Base-by-base conservation (phyloP, 2,113 vertebrate species). In the Ageneiosus marmoratus region DNA sequence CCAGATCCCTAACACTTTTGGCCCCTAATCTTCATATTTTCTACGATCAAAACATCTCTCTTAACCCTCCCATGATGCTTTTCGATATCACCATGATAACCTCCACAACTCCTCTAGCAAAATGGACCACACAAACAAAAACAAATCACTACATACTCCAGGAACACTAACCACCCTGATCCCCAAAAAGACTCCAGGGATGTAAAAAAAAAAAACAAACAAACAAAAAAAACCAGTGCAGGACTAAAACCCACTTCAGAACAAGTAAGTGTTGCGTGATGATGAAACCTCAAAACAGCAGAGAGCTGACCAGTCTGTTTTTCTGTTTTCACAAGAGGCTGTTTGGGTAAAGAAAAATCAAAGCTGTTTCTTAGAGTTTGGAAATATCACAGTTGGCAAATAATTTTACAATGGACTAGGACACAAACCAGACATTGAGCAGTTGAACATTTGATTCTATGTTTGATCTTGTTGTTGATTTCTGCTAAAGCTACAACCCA, bases 51-150 rank as follows among this genome's bases (percentile, higher is more conserved):
- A 53, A 37, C 48, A 67, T 32, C 34, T 79, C 20, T 74, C 44
- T n/a, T 55, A 29, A 22, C 48, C 51, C 3, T 85, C 69, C 27
- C 32, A 77, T 73, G 27, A 81, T 80, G 80, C 81, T 41, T 73
- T 75, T 77, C 65, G 24, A 34, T 50, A 83, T 83, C 53, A 51
- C 70, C 65, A 72, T 83, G 69, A 32, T 62, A 77, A 85, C 83
- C 65, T 51, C 51, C 44, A 20, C 34, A 85, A 56, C 34, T 87
- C 81, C 37, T 73, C 34, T 78, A 76, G 65, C 65, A 78, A 80
- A 86, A 78, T 6, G 74, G 70, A 50, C 24, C 69, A 86, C 78
- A 81, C 83, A 85, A 86, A 86, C 72, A 84, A 80, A 80, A 83
- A 83, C 77, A 83, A 72, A 67, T 29, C 53, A 18, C 37, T 48